phyloP scores from a whole-genome alignment of 2,888 invertebrate genomes.

The Zaprionus lineosus region DNA sequence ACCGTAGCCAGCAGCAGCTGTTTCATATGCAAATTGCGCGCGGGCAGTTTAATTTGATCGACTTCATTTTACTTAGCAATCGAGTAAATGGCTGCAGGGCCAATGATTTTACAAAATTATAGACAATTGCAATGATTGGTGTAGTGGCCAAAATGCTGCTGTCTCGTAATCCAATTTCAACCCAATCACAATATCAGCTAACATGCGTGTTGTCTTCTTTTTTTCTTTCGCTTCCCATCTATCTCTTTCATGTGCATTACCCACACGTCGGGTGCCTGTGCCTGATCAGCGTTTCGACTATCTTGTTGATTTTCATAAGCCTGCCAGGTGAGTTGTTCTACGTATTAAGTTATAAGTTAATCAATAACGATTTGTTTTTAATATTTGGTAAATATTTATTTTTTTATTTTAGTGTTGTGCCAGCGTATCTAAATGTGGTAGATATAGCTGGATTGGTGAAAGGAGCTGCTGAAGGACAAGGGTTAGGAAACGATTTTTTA shows the following conservation, averaged over 20 bases:
- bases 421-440: conserved; percentile 97
- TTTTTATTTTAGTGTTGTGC: conserved; percentile 92
- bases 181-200: conserved; percentile 40
- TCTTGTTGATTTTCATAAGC: conserved; percentile 96
- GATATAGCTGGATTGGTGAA: conserved; percentile 99
- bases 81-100: conserved; percentile 40
- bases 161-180: conserved; percentile 12
- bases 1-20: conserved; percentile 10
- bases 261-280: conserved; percentile 96
- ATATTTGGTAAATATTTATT: conserved; percentile 6
- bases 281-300: conserved; percentile 97
- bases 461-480: conserved; percentile 95
- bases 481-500: conserved; percentile 98
- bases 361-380: too few species aligned
- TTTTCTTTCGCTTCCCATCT: neutral
- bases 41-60: conserved; percentile 69
- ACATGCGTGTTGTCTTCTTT: conserved; percentile 39
- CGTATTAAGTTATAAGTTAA: too few species aligned
- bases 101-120: conserved; percentile 79
- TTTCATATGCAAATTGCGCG: conserved; percentile 79
- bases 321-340: conserved; percentile 89
- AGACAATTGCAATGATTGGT: conserved; percentile 81
- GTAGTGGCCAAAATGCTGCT: conserved; percentile 30
- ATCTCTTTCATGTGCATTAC: conserved; percentile 42
- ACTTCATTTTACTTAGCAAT: conserved; percentile 72